These are phyloP conservation scores for Cantharis flavilabris DNA, from an alignment of 2,888 invertebrate genomes.

Conservation along the genomic window DNA sequence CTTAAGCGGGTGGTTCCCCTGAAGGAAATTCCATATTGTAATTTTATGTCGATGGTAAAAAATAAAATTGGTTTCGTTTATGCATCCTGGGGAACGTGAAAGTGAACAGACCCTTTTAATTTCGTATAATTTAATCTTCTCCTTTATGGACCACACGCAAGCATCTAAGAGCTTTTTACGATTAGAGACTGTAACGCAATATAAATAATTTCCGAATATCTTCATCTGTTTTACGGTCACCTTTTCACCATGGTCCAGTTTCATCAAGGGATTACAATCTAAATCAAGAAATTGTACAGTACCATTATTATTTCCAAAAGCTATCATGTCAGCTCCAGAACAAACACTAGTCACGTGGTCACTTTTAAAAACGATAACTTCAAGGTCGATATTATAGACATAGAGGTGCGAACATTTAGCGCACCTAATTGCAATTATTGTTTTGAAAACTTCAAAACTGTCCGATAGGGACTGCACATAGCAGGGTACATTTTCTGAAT, in stretches of 20 bases:
- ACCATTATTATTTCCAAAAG: not conserved
- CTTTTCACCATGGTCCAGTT: not conserved
- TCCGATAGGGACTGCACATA: not conserved
- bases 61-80: not conserved
- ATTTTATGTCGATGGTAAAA: not conserved
- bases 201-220: not conserved
- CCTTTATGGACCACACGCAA: not conserved
- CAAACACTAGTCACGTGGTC: not conserved
- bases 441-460: not conserved
- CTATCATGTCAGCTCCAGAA: not conserved
- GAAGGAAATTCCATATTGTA: too few relatives aligned
- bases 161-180: not conserved
- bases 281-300: not conserved
- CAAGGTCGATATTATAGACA: not conserved
- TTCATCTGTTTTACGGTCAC: not conserved
- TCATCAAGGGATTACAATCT: not conserved
- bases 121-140: not conserved
- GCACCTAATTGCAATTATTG: not conserved
- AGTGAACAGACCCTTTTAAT: not conserved
- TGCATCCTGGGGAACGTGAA: not conserved
- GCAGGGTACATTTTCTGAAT: not conserved
- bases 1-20: too few relatives aligned
- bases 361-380: not conserved
- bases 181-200: not conserved
- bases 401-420: not conserved